Evolutionary conservation across 2,113 vertebrate genomes (phyloP), one percentile per base, ranked within the genome.

Genomic region (Tachuris rubrigastra): DNA sequence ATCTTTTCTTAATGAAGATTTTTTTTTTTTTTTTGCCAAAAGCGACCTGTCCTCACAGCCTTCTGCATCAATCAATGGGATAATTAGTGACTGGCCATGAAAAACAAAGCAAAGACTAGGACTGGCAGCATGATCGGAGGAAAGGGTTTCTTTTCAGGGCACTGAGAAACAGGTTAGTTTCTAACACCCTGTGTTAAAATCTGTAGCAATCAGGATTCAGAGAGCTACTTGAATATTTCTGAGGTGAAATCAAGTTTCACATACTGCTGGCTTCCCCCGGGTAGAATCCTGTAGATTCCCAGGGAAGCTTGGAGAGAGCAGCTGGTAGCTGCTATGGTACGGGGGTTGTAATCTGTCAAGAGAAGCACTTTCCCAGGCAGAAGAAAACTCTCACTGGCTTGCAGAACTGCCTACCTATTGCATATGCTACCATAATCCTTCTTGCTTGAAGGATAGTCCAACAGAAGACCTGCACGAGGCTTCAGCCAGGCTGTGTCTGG

Each of bases 401-500:
- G 23, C 71, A 78, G 74, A 79, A 33, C 31, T 84, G n/a, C n/a
- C n/a, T n/a, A 24, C 14, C 22, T 44, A 9, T 10, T 63, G 15
- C 39, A 31, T 16, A 20, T 4, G 2, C 7, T 59, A 8, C 28
- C 25, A 6, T 25, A 22, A 73, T 19, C 31, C 14, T 35, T 75
- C 33, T 46, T 49, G 49, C 46, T 25, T 15, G 58, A 55, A 59
- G 33, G 23, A 37, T 1, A 55, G 30, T 16, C 31, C 28, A 21
- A 37, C 37, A 63, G 30, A 58, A 75, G 37, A 74, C 10, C 13
- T 60, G 33, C 30, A 39, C 10, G 50, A 67, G 23, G 19, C 21
- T 78, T 49, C 47, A 19, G 2, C 37, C 44, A 68, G 46, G 30
- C 21, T 49, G 27, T 81, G 41, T 31, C 3, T 0, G 0, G 13